Evolutionary conservation across 2,888 invertebrate genomes (phyloP).

Genomic region (Lasioglossum marginatum): DNA sequence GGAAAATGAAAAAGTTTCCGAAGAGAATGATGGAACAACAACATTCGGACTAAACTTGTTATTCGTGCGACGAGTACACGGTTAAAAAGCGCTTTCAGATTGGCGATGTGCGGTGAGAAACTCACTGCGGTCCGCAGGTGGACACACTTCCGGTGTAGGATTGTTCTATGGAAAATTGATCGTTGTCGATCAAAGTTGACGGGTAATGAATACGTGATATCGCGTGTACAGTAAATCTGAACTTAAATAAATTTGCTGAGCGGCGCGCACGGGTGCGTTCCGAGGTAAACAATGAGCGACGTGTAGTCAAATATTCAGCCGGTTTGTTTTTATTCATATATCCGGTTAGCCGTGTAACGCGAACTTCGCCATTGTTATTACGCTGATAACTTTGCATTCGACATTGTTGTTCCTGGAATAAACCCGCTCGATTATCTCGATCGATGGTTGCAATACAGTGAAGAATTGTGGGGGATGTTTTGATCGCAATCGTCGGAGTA

Average conservation of each 20-base stretch:
- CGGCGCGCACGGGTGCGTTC: not conserved
- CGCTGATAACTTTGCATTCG: not conserved
- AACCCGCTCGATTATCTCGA: not conserved
- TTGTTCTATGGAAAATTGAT: constrained; percentile 42
- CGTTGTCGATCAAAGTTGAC: constrained; percentile 44
- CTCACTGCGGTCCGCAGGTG: constrained; percentile 16
- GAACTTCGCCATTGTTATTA: not conserved
- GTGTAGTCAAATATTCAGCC: constrained; percentile 17
- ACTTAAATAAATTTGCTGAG: constrained; percentile 18
- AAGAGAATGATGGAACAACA: not conserved
- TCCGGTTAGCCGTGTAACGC: not conserved
- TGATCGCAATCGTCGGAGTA: not conserved
- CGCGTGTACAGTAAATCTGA: constrained; percentile 23
- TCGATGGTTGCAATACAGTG: not conserved
- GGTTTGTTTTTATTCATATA: not conserved
- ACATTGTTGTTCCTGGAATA: not conserved
- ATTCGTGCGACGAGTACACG: not conserved
- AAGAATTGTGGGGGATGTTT: not conserved
- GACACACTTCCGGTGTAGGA: not conserved
- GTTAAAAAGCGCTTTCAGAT: not conserved
- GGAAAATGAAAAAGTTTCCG: not conserved
- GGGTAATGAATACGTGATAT: constrained; percentile 44
- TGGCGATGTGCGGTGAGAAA: constrained; percentile 29
- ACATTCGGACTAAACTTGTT: not conserved
- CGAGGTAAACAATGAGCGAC: not conserved